Evolutionary conservation across 2,113 vertebrate genomes (phyloP), one percentile per base, ranked within the genome.

Genomic region (Myotis brandtii): DNA sequence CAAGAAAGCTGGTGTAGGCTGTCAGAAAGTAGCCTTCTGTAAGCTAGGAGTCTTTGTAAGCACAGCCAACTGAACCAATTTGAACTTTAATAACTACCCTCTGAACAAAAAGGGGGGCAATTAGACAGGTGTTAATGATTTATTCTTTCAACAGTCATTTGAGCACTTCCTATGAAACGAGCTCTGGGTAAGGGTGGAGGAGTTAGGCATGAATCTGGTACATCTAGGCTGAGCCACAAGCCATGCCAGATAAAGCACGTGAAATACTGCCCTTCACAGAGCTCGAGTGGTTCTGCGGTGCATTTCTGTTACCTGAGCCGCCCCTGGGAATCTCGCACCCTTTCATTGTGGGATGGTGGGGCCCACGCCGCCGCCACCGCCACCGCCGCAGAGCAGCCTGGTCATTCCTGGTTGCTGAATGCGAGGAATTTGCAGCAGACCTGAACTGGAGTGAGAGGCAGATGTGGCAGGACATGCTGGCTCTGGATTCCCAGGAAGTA

Each of bases 121-220:
- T 89, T 54, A 83, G 73, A 62, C 72, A 95, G 93, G 84, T 89
- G 93, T 89, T 89, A 37, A 64, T 89, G 90, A 86, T 93, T 95
- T 86, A n/a, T 62, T 79, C 76, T 88, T 95, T 91, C 79, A 66
- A 5, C 17, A 13, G 92, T 59, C 76, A 48, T 9, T 73, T 64
- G 92, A 91, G 70, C 75, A 37, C 52, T 81, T 86, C n/a, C 72
- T 72, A 43, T 67, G 76, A 75, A 84, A 81, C 59, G 32, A 81
- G 43, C 50, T 76, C 11, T 59, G 83, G 46, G 77, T 80, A 16
- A 67, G 67, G 59, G n/a, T 40, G 25, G 59, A 62, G 75, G 85
- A 21, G 52, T 82, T 34, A 82, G 91, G 54, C 69, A 21, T 83
- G 85, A 85, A 82, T 75, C 87, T 5, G 0, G 25, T 12, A 9